Base-by-base conservation (phyloP, 2,888 invertebrate genomes). In the Caprella mutica region DNA sequence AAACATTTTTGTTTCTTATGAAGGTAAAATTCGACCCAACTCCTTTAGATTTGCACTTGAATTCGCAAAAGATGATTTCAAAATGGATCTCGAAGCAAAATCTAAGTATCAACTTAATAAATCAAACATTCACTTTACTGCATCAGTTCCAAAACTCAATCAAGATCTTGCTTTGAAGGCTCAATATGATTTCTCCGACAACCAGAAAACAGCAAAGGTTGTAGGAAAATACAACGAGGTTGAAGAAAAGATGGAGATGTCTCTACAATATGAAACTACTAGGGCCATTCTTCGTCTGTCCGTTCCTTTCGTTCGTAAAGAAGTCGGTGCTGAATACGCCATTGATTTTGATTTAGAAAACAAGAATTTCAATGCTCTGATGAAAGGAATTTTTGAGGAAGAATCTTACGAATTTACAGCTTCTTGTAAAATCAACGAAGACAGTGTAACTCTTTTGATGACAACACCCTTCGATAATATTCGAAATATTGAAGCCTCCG, bases 401-500 rank as follows among this genome's bases (percentile, higher is more conserved):
- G 24, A 46, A 17, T 43, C 55, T 9, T 61, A 52, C 44, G 40
- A 24, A 12, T 55, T 61, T 23, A 43, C 46, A 24, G 55, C 58
- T n/a, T 30, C 48, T 19, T 55, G 60, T 17, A 52, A 39, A 6
- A 53, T 40, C 17, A 44, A 23, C 6, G 5, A 14, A 2, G 53
- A 60, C 12, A 30, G 27, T 6, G 21, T 64, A 40, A 30, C 46
- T 9, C 17, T 60, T 14, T 48, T 24, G n/a, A 39, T 64, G 42
- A 29, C 52, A 26, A 64, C 60, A 1, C 64, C 64, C 14, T 58
- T 64, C 50, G 56, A 52, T 26, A 48, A 48, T 12, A 60, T 52
- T 40, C 33, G 55, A 21, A 55, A 43, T 3, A 39, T 58, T 26
- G 27, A 39, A 30, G 39, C 50, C 21, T 43, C 58, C 33, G 56